phyloP scores from a whole-genome alignment of 2,113 vertebrate species.

The Psophia crepitans region DNA sequence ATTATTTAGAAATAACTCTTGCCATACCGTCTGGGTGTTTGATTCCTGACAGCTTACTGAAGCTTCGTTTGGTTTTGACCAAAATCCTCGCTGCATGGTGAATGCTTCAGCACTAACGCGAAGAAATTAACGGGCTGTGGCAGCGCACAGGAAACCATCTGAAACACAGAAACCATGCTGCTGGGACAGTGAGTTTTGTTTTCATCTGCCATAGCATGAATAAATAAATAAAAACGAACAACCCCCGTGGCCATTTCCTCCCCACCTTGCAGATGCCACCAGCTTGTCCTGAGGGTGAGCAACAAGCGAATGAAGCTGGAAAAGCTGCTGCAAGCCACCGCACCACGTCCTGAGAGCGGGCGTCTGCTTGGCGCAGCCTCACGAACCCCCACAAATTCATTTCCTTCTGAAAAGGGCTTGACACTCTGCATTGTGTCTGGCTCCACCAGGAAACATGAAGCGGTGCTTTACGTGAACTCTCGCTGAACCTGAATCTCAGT shows the following conservation, averaged over 20 bases:
- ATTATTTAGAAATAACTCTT: background rate
- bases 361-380: rapidly evolving
- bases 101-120: background rate
- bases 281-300: background rate
- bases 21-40: background rate
- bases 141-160: background rate
- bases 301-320: rapidly evolving
- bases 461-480: rapidly evolving
- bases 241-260: rapidly evolving
- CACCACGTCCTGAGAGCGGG: rapidly evolving
- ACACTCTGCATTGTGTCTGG: rapidly evolving
- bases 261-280: background rate
- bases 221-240: background rate
- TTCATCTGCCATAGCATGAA: background rate
- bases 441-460: background rate
- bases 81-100: rapidly evolving
- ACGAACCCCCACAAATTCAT: rapidly evolving
- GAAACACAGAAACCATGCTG: background rate
- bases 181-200: background rate
- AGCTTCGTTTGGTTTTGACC: background rate
- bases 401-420: background rate
- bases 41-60: background rate
- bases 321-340: rapidly evolving
- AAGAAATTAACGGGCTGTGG: background rate
- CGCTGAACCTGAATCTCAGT: rapidly evolving